Base-by-base conservation (phyloP, 1,140 invertebrate genomes). In the Diuraphis noxia region DNA sequence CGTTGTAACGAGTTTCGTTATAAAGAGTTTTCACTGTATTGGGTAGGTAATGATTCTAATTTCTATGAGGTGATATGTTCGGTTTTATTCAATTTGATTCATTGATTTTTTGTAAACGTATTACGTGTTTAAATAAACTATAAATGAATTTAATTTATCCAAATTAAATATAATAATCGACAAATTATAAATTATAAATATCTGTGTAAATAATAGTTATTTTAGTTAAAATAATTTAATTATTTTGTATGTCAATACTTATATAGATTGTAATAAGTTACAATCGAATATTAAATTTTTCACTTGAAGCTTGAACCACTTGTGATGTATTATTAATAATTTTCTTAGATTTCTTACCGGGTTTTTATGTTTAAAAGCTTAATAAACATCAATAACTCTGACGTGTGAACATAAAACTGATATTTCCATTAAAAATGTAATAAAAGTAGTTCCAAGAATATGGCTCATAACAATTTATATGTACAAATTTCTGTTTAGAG, bases 391-490 rank as follows among this genome's bases (percentile, higher is more conserved):
- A 84, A 41, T 84, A 84, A 84, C 25, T 84, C 38, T 38, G 25
- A 30, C 25, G 40, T 25, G n/a, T 41, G 38, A 30, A 84, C 30
- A 13, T 84, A 30, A 40, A 41, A 84, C 25, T 40, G 25, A 30
- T 41, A 84, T 40, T 84, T 84, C 79, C 79, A 40, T 84, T 40
- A 84, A 40, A 84, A 84, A 43, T 41, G 81, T n/a, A 84, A 41
- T 84, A 43, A 84, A 84, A 84, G 81, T 41, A 40, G 81, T 84
- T 84, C 81, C 23, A 10, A 13, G 40, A 41, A 84, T 30, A 43
- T 41, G 23, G 40, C 40, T 41, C 81, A 40, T 40, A 38, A 23
- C 79, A 81, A 25, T 40, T 10, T 41, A 1, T 41, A 30, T 30
- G 5, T 84, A 30, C 25, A 30, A 6, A 41, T 40, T 43, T 41